A percentile compares a stretch with the other conserved stretches of the same genome.
These are phyloP conservation scores for Polydrusus cervinus DNA, from an alignment of 2,888 invertebrate species.

Conservation along the genomic window DNA sequence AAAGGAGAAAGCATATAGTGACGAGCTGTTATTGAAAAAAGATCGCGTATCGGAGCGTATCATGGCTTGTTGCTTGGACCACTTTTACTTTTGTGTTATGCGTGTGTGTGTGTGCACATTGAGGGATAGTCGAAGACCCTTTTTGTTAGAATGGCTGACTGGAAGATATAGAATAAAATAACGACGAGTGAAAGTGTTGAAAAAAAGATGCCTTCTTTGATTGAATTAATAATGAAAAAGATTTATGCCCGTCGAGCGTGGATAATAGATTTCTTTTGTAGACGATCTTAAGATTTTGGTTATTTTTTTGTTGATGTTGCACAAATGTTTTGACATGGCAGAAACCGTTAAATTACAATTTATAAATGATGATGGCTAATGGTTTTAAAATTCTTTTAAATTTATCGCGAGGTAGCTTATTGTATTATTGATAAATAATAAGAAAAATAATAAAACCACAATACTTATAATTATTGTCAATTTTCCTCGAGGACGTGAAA, in stretches of 20 bases:
- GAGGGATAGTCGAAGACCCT: constrained; percentile 20
- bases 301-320: constrained; percentile 14
- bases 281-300: neutral
- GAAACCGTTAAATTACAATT: constrained; percentile 7
- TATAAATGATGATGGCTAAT: neutral
- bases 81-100: constrained; percentile 61
- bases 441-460: too few species aligned
- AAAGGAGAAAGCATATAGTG: constrained; percentile 56
- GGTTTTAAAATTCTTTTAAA: too few species aligned
- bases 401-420: too few species aligned
- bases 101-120: constrained; percentile 16
- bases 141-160: neutral
- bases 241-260: neutral
- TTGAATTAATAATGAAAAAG: constrained; percentile 9
- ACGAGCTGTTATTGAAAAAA: constrained; percentile 49
- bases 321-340: constrained; percentile 39
- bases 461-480: neutral
- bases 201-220: neutral
- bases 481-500: too few species aligned
- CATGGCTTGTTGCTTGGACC: constrained; percentile 55
- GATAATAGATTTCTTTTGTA: constrained; percentile 17
- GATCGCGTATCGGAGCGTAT: constrained; percentile 44
- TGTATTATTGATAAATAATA: too few species aligned
- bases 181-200: constrained; percentile 33
- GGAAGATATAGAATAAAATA: neutral